Conservation (phyloP, 2,797 vertebrate genomes). For the Fratercula arctica region DNA sequence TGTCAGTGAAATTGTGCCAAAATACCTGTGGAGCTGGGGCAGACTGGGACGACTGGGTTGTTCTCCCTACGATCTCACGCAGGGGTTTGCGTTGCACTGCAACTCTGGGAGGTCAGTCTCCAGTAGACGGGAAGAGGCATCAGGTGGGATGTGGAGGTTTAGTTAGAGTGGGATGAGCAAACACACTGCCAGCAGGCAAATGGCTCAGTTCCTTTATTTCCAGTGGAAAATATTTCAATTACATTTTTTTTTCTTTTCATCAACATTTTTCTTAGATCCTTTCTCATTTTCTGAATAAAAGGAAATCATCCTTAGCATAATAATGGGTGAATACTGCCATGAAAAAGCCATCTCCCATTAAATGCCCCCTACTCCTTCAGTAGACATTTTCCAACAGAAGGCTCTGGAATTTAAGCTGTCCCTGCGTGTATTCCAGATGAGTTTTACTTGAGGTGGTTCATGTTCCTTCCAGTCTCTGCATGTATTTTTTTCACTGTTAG, state of each 20-base stretch:
- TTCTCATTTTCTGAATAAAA: slow-evolving; percentile 53
- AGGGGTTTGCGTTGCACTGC: neutral
- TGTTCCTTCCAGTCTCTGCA: neutral
- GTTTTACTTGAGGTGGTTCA: neutral
- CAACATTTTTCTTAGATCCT: slow-evolving; percentile 30
- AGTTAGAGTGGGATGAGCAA: neutral
- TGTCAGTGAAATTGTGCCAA: slow-evolving; percentile 26
- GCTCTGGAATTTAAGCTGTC: slow-evolving; percentile 41
- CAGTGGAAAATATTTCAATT: slow-evolving; percentile 49
- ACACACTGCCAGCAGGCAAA: slow-evolving; percentile 36
- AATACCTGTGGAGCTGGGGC: slow-evolving; percentile 46
- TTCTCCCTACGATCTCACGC: slow-evolving; percentile 6
- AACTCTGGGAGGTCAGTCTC: neutral
- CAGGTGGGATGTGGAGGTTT: slow-evolving; percentile 31
- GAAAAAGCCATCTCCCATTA: slow-evolving; percentile 10
- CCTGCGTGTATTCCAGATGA: slow-evolving; percentile 20
- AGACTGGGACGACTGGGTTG: slow-evolving; percentile 38
- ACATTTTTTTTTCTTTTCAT: neutral
- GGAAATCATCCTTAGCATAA: slow-evolving; percentile 15
- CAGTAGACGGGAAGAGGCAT: neutral
- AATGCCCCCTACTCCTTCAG: slow-evolving; percentile 6
- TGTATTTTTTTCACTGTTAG: neutral
- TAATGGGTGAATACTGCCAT: slow-evolving; percentile 3
- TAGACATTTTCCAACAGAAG: slow-evolving; percentile 48
- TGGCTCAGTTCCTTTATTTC: slow-evolving; percentile 47